phyloP scores from a whole-genome alignment of 2,797 vertebrate genomes.

The Falco cherrug region DNA sequence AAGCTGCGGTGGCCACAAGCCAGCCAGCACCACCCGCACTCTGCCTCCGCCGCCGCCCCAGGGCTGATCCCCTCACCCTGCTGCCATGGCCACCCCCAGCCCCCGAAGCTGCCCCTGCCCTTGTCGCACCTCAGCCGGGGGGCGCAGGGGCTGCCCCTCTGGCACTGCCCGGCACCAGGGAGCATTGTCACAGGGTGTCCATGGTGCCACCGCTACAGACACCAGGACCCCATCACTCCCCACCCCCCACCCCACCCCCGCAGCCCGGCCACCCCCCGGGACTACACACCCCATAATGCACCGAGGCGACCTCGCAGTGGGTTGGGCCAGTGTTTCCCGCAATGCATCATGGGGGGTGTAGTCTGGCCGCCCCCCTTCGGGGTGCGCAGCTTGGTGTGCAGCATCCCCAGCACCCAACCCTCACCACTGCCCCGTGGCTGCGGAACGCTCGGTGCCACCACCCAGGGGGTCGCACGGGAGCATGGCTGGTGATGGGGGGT shows the following conservation, averaged over 20 bases:
- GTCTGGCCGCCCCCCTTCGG: not conserved
- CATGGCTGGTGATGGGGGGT: rapidly evolving
- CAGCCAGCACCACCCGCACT: not conserved
- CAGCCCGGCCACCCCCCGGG: rapidly evolving
- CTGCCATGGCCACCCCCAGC: not conserved
- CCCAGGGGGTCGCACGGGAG: not conserved
- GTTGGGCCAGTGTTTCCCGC: not conserved
- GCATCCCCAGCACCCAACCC: not conserved
- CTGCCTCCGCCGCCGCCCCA: not conserved
- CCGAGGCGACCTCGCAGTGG: not conserved
- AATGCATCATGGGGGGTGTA: not conserved
- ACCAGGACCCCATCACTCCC: not conserved
- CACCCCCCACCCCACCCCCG: no score
- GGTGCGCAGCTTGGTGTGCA: not conserved
- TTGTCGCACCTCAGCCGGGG: rapidly evolving
- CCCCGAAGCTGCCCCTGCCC: not conserved
- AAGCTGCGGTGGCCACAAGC: not conserved
- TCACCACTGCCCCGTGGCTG: not conserved
- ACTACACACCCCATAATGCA: not conserved
- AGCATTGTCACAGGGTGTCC: not conserved
- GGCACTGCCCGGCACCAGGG: no score
- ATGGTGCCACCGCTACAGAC: not conserved
- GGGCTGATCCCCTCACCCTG: not conserved
- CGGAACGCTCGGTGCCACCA: rapidly evolving
- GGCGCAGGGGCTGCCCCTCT: not conserved